These are phyloP conservation scores for Silurus glanis DNA, from an alignment of 2,113 vertebrate genomes.

Conservation along the genomic window DNA sequence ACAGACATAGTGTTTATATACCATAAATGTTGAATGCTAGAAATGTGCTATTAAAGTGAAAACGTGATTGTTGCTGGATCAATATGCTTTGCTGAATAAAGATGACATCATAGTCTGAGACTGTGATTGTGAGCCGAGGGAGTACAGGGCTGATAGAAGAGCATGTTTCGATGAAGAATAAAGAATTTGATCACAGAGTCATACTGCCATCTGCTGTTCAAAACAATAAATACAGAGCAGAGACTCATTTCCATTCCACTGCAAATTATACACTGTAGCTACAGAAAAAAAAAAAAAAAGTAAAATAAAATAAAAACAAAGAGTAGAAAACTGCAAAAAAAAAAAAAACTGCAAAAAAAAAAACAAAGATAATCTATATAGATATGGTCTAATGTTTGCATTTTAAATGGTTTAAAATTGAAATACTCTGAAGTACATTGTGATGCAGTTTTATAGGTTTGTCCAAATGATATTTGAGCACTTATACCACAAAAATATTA, in stretches of 20 bases:
- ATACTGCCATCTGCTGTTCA: slow-evolving; percentile 49
- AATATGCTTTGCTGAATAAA: slow-evolving; percentile 27
- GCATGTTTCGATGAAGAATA: not conserved
- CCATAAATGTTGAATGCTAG: not conserved
- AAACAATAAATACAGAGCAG: slow-evolving; percentile 9
- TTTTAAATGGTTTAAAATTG: not conserved
- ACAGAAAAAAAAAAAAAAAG: not conserved
- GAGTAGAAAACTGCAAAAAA: not conserved
- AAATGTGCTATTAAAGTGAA: not conserved
- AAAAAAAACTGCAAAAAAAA: not conserved
- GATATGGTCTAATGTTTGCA: not conserved
- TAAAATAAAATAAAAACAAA: not conserved
- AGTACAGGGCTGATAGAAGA: slow-evolving; percentile 11
- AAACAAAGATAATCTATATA: not conserved
- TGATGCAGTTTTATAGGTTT: not conserved
- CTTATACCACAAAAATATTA: not conserved
- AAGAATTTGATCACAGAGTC: not conserved
- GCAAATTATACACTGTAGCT: too few relatives aligned
- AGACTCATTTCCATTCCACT: not conserved
- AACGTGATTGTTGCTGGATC: not conserved
- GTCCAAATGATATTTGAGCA: not conserved
- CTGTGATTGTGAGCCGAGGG: slow-evolving; percentile 23
- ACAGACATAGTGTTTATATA: too few relatives aligned
- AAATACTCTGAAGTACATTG: not conserved
- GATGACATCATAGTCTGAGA: slow-evolving; percentile 52